Evolutionary conservation across 2,797 vertebrate genomes (phyloP), one percentile per base, ranked within the genome.

Genomic region (Paguma larvata): DNA sequence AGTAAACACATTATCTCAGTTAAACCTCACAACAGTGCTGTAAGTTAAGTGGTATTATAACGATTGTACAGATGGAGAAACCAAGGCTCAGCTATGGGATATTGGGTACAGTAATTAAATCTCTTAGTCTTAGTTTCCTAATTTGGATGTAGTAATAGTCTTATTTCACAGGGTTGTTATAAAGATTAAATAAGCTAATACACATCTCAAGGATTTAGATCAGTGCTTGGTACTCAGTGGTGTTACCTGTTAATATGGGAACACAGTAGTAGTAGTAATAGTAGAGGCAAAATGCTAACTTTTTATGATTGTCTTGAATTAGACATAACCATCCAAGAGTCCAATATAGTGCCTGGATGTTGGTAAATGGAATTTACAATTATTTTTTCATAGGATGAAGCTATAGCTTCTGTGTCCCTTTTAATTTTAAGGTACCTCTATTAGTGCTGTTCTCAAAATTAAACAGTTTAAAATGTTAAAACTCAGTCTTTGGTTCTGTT

Each of bases 341-440:
- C n/a, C 34, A 84, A 19, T 5, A 4, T 19, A 68, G 46, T 84
- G 18, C 70, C 78, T 34, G 3, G 62, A 41, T 91, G 27, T 94
- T 85, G 67, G 53, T 70, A 63, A 86, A 32, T 95, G 51, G 73
- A 51, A 51, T 46, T 89, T 91, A 25, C 53, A 25, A 56, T 46
- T 51, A 77, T 78, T 78, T 79, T 65, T 68, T 92, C 46, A 79
- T 62, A 67, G 44, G 65, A 92, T 62, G 70, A 90, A 34, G 38
- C 56, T 78, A 8, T 46, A 30, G 32, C 21, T 59, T 15, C 30
- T 75, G 6, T 92, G 13, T 90, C 85, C 38, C 21, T 89, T 96
- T 92, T 92, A 78, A 96, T 85, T 95, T 70, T 56, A 90, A 91
- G 92, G 77, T 48, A 79, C 3, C 8, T 73, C 65, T 16, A 3